Evolutionary conservation across 2,888 invertebrate species (phyloP).

Genomic region (Mallateleia sp.): DNA sequence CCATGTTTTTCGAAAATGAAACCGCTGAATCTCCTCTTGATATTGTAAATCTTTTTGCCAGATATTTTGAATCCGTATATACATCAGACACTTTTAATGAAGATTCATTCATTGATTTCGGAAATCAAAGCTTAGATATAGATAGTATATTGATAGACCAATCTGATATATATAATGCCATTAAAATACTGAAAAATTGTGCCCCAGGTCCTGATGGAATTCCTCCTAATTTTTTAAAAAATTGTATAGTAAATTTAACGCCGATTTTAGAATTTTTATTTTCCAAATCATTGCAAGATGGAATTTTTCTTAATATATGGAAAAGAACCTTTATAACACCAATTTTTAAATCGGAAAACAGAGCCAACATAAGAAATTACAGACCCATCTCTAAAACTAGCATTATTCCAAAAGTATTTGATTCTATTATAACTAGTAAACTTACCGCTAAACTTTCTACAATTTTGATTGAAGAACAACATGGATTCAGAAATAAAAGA

Average conservation of each 20-base stretch:
- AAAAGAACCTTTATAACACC: conserved; percentile 13
- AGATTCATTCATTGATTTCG: neutral
- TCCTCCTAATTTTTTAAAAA: neutral
- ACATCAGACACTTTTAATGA: neutral
- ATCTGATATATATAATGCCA: neutral
- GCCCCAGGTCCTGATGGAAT: conserved; percentile 5
- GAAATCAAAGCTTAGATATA: neutral
- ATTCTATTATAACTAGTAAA: neutral
- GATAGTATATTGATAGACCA: neutral
- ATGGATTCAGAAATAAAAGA: neutral
- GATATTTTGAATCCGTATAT: conserved; percentile 5
- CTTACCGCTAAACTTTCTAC: neutral
- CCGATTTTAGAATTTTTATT: conserved; percentile 1
- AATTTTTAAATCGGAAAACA: neutral
- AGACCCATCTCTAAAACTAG: conserved; percentile 10
- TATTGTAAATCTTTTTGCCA: neutral
- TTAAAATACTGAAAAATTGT: neutral
- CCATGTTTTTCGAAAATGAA: neutral
- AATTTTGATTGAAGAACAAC: conserved; percentile 14
- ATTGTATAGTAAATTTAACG: neutral
- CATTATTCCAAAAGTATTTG: conserved; percentile 11
- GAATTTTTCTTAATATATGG: neutral
- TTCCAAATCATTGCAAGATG: conserved; percentile 10
- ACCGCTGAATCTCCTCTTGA: neutral
- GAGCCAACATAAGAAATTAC: neutral